Evolutionary conservation across 2,797 vertebrate species (phyloP), one percentile per base, ranked within the genome.

Genomic region (Falco berigora): DNA sequence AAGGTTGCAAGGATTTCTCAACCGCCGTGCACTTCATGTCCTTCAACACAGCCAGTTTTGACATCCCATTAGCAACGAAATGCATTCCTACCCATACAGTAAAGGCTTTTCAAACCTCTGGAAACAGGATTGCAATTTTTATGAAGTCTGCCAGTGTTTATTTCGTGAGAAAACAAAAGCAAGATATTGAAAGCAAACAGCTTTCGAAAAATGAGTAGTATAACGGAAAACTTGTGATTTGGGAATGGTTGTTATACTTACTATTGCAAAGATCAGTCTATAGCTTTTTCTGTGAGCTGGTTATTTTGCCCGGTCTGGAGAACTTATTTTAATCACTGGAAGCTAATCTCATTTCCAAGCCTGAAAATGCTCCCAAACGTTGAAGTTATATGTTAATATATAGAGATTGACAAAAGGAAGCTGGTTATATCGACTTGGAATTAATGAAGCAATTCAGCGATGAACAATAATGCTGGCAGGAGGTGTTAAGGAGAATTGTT

Each of bases 371-470:
- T 84, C 90, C 93, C 88, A 96, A 96, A 96, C 96, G 94, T 96
- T 96, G 93, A 96, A 97, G 96, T 97, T 94, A 97, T 93, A 96
- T 96, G 96, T 94, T 96, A 97, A 97, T 97, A 90, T 81, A 84
- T 76, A 5, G 30, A 93, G 96, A 96, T 90, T 97, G 96, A 97
- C 95, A 96, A 97, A 97, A 75, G 76, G 92, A 96, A 96, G 83
- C 93, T 84, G 93, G 86, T 97, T 93, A 69, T 95, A 96, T 96
- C 63, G 88, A 96, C 93, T 95, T 61, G 90, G 95, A 97, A 96
- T 96, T 97, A 97, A 97, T 96, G 96, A 96, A 96, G 94, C 95
- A 84, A 96, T 97, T 97, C 93, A 96, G 80, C 25, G 5, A 68
- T 86, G 96, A 94, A 97, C 96, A 97, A 96, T 96, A 90, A 92